Evolutionary conservation across 2,888 invertebrate species (phyloP).

Genomic region (Leptopilina syphax): DNA sequence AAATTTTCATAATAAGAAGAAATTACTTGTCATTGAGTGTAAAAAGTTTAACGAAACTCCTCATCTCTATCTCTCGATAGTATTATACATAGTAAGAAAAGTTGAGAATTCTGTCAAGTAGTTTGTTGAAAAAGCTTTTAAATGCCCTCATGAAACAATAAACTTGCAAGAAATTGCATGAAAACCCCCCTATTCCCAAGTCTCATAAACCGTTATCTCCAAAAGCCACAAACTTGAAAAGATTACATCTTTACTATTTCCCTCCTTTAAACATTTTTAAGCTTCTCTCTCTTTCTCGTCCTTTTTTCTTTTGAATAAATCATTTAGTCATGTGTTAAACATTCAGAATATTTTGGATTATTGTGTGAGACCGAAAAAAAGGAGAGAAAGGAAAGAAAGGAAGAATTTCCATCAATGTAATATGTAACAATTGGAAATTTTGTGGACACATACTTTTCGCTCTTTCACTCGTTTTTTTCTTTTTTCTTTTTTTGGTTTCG

Average conservation of each 20-base stretch:
- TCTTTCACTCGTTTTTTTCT: background rate
- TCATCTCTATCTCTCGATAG: no score
- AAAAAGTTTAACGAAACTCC: no score
- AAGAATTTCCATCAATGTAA: no score
- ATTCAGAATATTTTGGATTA: no score
- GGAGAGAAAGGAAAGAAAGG: no score
- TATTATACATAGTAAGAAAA: no score
- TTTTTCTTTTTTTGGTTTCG: background rate
- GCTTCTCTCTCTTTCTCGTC: background rate
- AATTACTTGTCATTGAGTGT: no score
- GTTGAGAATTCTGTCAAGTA: background rate
- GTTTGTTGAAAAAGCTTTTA: constrained; percentile 2
- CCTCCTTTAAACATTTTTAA: background rate
- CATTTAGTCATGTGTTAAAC: background rate
- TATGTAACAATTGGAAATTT: background rate
- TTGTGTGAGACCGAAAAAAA: no score
- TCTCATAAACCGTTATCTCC: constrained; percentile 2
- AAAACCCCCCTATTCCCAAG: background rate
- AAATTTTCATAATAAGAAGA: no score
- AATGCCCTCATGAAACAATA: constrained; percentile 1
- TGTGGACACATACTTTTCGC: background rate
- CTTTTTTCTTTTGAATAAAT: background rate
- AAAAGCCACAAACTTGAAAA: background rate
- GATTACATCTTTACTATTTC: background rate
- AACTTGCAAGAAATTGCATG: constrained; percentile 3